Evolutionary conservation across 2,797 vertebrate genomes (phyloP).

Genomic region (Cossypha dichroa): DNA sequence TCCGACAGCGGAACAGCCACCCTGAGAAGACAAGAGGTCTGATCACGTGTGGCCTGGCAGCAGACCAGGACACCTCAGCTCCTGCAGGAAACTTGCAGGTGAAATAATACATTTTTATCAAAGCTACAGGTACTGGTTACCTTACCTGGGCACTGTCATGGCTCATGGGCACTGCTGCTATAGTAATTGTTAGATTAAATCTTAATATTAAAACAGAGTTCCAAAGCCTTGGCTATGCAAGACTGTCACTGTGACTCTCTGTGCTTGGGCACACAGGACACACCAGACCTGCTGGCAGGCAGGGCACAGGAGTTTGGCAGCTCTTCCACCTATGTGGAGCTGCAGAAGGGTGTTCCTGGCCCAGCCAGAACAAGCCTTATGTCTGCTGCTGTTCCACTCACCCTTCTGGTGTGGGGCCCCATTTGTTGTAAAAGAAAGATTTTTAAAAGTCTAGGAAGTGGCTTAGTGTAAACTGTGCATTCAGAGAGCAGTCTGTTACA

Average conservation of each 20-base stretch:
- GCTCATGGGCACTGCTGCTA: background rate
- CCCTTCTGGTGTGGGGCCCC: background rate
- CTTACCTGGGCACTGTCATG: background rate
- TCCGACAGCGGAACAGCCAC: background rate
- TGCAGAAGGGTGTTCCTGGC: background rate
- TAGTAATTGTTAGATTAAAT: background rate
- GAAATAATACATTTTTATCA: background rate
- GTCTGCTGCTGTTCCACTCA: background rate
- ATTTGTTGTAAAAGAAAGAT: background rate
- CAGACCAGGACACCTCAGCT: background rate
- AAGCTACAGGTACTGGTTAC: background rate
- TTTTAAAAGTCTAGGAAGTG: background rate
- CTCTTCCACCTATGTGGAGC: background rate
- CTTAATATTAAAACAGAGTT: background rate
- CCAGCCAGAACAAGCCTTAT: background rate
- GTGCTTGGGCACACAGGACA: rapidly evolving
- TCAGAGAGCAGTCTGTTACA: background rate
- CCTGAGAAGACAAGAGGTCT: background rate
- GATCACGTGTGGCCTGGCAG: rapidly evolving
- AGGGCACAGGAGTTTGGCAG: background rate
- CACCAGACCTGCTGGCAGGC: background rate
- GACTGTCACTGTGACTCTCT: background rate
- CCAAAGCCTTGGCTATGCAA: background rate
- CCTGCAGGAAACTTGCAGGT: background rate
- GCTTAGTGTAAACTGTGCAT: background rate